Evolutionary conservation across 1,140 invertebrate genomes (phyloP), one percentile per base, ranked within the genome.

Genomic region (Cylas formicarius): DNA sequence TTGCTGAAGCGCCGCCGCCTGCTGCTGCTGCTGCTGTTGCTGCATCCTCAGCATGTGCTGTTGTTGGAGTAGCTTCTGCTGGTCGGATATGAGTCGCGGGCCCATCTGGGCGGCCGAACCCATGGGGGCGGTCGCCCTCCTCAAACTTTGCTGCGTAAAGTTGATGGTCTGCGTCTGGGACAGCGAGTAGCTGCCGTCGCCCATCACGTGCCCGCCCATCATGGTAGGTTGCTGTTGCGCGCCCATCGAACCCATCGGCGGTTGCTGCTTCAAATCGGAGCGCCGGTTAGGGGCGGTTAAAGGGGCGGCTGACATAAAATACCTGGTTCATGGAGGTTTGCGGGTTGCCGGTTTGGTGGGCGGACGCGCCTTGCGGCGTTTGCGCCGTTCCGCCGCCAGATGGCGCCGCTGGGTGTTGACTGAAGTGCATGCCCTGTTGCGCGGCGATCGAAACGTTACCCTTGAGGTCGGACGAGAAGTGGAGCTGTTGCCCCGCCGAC

Each of bases 121-220:
- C 35, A 28, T 10, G 11, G 55, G 50, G 18, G 53, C 60, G 41
- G 42, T 56, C 27, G 71, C 70, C 28, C 72, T 54, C 52, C 74
- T 61, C 33, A 78, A 62, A 40, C 73, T 77, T 48, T 86, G 83
- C 59, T 87, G 84, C 4, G 81, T 81, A 58, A 90, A 85, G 60
- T 86, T 88, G 55, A 90, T 84, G 39, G 82, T 85, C 66, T 86
- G 84, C 31, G 81, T 81, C 67, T 86, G 84, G 3, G 81, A 81
- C 47, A 86, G 76, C 11, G 81, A 80, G 58, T 81, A 81, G 7
- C 76, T 73, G 46, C 82, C 81, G n/a, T 38, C 36, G 6, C 43
- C 26, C 27, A 48, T 46, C 26, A 57, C 45, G 9, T 35, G 35
- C 7, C 50, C 53, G 33, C 45, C 39, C n/a, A 44, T 24, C 26